phyloP scores from a whole-genome alignment of 2,113 vertebrate genomes.

The Percopsis transmontana region DNA sequence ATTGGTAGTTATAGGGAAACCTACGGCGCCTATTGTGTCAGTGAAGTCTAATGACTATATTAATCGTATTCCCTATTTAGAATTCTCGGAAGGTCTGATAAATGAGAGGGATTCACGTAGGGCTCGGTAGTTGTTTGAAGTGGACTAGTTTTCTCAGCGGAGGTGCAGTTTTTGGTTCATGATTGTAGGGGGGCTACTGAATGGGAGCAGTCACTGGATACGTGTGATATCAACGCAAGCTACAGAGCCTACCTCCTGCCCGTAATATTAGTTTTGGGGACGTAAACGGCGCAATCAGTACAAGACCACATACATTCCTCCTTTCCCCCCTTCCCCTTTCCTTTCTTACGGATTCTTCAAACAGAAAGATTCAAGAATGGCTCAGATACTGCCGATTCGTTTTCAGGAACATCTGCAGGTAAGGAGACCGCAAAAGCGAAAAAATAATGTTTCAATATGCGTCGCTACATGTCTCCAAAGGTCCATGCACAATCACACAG shows the following conservation, averaged over 20 bases:
- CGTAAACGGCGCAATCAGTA: slow-evolving; percentile 39
- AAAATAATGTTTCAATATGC: slow-evolving; percentile 20
- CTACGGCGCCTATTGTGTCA: neutral
- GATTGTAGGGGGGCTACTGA: slow-evolving; percentile 59
- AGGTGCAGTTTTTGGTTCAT: slow-evolving; percentile 58
- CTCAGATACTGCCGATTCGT: slow-evolving; percentile 81
- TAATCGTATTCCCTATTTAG: slow-evolving; percentile 6
- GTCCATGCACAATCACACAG: slow-evolving; percentile 33
- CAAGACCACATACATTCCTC: slow-evolving; percentile 49
- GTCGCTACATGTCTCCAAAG: slow-evolving; percentile 17
- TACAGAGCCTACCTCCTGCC: slow-evolving; percentile 26
- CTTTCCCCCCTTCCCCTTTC: slow-evolving; percentile 65
- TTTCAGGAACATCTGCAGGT: slow-evolving; percentile 86
- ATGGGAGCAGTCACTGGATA: slow-evolving; percentile 68
- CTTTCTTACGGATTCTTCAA: slow-evolving; percentile 50
- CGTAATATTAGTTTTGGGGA: slow-evolving; percentile 54
- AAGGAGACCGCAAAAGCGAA: slow-evolving; percentile 47
- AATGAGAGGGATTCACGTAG: neutral
- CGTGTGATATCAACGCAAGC: slow-evolving; percentile 56
- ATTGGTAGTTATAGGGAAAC: slow-evolving; percentile 40
- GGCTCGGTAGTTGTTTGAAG: slow-evolving; percentile 19
- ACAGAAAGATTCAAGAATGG: slow-evolving; percentile 67
- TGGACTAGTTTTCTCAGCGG: slow-evolving; percentile 78
- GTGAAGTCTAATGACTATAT: neutral
- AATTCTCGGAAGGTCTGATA: slow-evolving; percentile 1